phyloP scores from a whole-genome alignment of 2,888 invertebrate genomes.

The Agonum fuliginosum region DNA sequence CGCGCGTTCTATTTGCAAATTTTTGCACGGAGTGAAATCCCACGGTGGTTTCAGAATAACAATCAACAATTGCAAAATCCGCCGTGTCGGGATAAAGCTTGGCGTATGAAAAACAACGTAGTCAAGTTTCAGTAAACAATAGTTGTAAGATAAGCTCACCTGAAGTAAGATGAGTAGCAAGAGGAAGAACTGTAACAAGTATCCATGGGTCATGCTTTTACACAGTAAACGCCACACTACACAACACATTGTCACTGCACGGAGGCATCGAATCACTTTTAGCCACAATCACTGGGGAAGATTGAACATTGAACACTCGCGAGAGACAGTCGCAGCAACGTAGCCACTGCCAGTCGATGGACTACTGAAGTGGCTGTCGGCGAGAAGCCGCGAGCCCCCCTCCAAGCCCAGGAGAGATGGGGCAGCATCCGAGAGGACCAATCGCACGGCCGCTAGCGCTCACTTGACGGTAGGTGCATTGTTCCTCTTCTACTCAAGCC shows the following conservation, averaged over 20 bases:
- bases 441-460: slow-evolving; percentile 27
- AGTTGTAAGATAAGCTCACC: slow-evolving; percentile 67
- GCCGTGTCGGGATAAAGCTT: too few relatives aligned
- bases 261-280: slow-evolving; percentile 54
- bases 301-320: slow-evolving; percentile 32
- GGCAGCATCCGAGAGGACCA: slow-evolving; percentile 67
- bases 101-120: not conserved
- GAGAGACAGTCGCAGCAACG: slow-evolving; percentile 19
- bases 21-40: slow-evolving; percentile 59
- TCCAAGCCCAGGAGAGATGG: slow-evolving; percentile 62
- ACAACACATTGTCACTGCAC: slow-evolving; percentile 73
- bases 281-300: slow-evolving; percentile 30
- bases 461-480: slow-evolving; percentile 45
- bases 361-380: slow-evolving; percentile 69
- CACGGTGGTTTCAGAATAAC: slow-evolving; percentile 56
- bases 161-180: slow-evolving; percentile 72
- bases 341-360: slow-evolving; percentile 67
- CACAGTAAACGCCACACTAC: slow-evolving; percentile 74
- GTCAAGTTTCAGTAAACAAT: slow-evolving; percentile 19
- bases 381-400: slow-evolving; percentile 70
- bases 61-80: slow-evolving; percentile 47
- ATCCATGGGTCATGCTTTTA: slow-evolving; percentile 75
- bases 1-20: slow-evolving; percentile 55
- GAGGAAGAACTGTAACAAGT: slow-evolving; percentile 73
- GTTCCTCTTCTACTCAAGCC: slow-evolving; percentile 28